Evolutionary conservation across 2,797 vertebrate species (phyloP), one percentile per base, ranked within the genome.

Genomic region (Sebastes goodei): DNA sequence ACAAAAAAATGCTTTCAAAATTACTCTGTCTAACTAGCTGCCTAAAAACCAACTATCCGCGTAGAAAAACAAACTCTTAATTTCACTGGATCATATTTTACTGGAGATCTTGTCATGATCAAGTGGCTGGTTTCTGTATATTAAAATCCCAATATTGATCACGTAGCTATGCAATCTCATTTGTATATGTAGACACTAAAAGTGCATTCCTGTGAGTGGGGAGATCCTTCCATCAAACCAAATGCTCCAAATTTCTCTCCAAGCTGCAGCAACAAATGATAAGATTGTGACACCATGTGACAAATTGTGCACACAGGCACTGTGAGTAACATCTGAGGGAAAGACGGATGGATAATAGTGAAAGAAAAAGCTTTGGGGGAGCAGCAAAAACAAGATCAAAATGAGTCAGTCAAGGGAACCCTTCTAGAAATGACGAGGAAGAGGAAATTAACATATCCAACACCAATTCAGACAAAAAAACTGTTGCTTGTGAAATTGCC

Each of bases 281-380:
- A 32, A 52, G 4, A 32, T n/a, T 27, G 20, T 42, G 61, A 30
- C 30, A 12, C 20, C 42, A 62, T 46, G 55, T 53, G 25, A 61
- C 10, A 67, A 62, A 67, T 5, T 15, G 17, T 62, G 55, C 21
- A 62, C 49, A 35, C 49, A 53, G 4, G 49, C 53, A 30, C 20
- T n/a, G 61, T 14, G 25, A 56, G 60, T 7, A 52, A 32, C 1
- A n/a, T 78, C 20, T 52, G 7, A 30, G 15, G 42, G 14, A 49
- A 59, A 64, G 7, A 76, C 3, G 1, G 25, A 30, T 5, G 29
- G 21, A n/a, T 78, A 25, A 71, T 14, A 46, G 32, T 23, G 3
- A 76, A 65, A 70, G 42, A 38, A 67, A 86, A 76, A 10, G 15
- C 52, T 63, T 7, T 65, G n/a, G 35, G 72, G 60, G 35, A 53